Evolutionary conservation across 2,888 invertebrate genomes (phyloP).

Genomic region (Nematopogon swammerdamellus): DNA sequence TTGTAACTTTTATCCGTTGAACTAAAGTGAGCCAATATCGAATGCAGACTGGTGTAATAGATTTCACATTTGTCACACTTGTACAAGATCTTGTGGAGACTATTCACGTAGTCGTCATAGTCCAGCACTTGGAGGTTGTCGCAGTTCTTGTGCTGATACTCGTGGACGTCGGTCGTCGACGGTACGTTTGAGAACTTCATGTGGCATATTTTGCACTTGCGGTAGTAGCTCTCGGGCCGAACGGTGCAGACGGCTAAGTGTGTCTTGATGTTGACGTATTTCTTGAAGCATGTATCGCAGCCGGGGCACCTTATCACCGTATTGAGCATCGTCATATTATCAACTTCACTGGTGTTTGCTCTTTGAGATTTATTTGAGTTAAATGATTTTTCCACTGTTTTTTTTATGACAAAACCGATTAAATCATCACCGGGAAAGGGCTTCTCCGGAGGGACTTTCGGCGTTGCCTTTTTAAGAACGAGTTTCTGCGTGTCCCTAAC

Average conservation of each 20-base stretch:
- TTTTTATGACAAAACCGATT: neutral
- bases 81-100: constrained; percentile 19
- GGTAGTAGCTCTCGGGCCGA: neutral
- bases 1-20: constrained; percentile 9
- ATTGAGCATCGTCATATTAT: no score
- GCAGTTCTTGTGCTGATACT: neutral
- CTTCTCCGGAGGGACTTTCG: no score
- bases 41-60: constrained; percentile 13
- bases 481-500: neutral
- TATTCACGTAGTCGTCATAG: constrained; percentile 4
- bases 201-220: no score
- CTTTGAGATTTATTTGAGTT: no score
- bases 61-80: constrained; percentile 19
- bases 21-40: constrained; percentile 12
- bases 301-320: no score
- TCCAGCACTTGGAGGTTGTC: no score
- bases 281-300: neutral
- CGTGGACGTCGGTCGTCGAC: no score
- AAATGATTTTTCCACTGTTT: neutral
- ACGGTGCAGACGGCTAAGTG: neutral
- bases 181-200: neutral
- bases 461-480: neutral
- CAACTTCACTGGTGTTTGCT: no score
- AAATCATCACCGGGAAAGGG: no score
- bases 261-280: neutral